Evolutionary conservation across 1,140 invertebrate species (phyloP).

Genomic region (Scaptomyza graminum): DNA sequence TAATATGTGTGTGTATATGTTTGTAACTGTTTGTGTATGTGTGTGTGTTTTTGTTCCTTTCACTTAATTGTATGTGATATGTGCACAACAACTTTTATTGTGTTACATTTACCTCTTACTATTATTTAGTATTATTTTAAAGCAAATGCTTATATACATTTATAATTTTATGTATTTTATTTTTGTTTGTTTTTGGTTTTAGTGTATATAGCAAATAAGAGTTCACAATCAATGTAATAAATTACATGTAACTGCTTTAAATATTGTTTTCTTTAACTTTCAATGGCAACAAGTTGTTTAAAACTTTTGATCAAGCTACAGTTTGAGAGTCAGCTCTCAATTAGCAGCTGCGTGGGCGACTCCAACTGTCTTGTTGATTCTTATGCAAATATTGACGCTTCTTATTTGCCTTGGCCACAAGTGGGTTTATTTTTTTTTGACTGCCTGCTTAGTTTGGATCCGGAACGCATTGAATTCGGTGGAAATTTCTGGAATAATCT

Average conservation of each 20-base stretch:
- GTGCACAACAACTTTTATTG: conserved; percentile 34
- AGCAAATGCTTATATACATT: conserved; percentile 43
- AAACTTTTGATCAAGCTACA: conserved; percentile 1
- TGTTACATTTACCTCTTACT: conserved; percentile 29
- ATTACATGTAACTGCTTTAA: conserved; percentile 71
- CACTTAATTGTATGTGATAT: conserved; percentile 39
- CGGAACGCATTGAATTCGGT: not conserved
- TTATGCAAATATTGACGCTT: conserved; percentile 54
- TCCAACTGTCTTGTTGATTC: conserved; percentile 37
- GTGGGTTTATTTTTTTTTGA: conserved; percentile 3
- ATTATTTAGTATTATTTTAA: conserved; percentile 43
- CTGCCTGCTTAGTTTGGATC: conserved; percentile 15
- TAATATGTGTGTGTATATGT: conserved; percentile 8
- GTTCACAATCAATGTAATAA: conserved; percentile 78
- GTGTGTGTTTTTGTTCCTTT: conserved; percentile 33
- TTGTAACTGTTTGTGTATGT: not conserved
- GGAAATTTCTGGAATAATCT: conserved; percentile 20
- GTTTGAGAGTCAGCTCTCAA: conserved; percentile 12
- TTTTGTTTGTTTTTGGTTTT: conserved; percentile 34
- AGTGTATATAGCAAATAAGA: conserved; percentile 68
- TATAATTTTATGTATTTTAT: conserved; percentile 14
- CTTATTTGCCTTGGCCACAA: conserved; percentile 33
- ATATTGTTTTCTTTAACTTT: conserved; percentile 3
- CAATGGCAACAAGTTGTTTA: not conserved
- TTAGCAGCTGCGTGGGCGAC: not conserved